Percentiles rank a stretch among this genome's conserved stretches.
phyloP scores from a whole-genome alignment of 1,140 invertebrate species.

The Anastatus disparis region DNA sequence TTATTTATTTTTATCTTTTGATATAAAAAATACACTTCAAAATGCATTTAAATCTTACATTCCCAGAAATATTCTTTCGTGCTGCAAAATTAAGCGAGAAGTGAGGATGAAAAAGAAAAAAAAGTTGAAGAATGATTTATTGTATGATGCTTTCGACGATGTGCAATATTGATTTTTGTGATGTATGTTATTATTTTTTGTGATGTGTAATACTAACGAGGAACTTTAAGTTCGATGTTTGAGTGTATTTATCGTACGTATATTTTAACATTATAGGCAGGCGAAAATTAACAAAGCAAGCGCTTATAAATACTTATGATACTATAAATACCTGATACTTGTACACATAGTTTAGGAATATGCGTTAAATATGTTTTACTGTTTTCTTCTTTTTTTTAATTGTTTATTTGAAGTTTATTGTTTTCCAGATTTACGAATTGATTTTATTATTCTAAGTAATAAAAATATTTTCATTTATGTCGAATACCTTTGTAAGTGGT shows the following conservation, averaged over 20 bases:
- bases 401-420: no score
- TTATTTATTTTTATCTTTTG: background rate
- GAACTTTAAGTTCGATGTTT: no score
- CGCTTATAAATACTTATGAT: background rate
- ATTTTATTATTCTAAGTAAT: no score
- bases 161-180: conserved; percentile 22
- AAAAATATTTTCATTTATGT: no score
- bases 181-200: no score
- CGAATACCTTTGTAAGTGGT: no score
- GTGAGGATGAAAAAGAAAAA: background rate
- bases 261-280: no score
- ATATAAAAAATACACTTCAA: background rate
- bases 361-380: no score
- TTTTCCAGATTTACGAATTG: no score
- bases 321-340: background rate
- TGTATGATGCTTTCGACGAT: background rate
- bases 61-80: background rate
- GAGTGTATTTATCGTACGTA: no score
- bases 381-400: no score
- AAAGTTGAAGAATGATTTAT: background rate
- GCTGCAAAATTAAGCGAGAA: background rate
- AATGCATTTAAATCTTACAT: background rate
- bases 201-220: background rate
- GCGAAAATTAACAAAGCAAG: no score
- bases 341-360: background rate